phyloP scores from a whole-genome alignment of 2,888 invertebrate species.

The Bellardia bayeri region DNA sequence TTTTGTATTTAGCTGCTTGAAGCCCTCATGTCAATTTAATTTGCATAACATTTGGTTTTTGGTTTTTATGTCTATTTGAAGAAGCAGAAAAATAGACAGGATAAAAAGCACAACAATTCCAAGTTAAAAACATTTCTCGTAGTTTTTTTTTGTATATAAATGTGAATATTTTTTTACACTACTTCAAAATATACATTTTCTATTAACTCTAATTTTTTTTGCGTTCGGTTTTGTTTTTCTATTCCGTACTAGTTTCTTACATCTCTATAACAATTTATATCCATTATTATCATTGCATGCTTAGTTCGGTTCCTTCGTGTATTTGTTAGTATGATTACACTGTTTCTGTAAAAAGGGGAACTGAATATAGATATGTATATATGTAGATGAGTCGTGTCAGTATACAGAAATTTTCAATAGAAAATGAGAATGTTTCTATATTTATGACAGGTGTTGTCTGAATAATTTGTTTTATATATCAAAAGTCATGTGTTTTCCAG shows the following conservation, averaged over 20 bases:
- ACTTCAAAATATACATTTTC: slow-evolving; percentile 39
- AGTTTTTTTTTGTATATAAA: neutral
- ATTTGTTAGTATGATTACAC: slow-evolving; percentile 39
- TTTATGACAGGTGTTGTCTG: no score
- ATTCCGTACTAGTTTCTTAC: slow-evolving; percentile 41
- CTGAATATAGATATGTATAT: neutral
- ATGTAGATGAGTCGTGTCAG: no score
- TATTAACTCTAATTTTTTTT: slow-evolving; percentile 45
- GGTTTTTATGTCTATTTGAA: slow-evolving; percentile 28
- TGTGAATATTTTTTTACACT: neutral
- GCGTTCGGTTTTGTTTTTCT: neutral
- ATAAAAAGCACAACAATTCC: neutral
- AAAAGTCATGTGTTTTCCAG: no score
- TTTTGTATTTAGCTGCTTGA: slow-evolving; percentile 14
- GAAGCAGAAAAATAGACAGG: neutral
- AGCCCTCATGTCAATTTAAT: slow-evolving; percentile 63
- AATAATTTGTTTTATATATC: no score
- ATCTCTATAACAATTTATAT: slow-evolving; percentile 52
- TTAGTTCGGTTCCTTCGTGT: slow-evolving; percentile 31
- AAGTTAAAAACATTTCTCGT: neutral
- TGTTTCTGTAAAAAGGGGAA: slow-evolving; percentile 4
- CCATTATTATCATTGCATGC: slow-evolving; percentile 50
- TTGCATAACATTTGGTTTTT: slow-evolving; percentile 57
- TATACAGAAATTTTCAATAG: no score
- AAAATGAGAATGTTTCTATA: no score